Conservation (phyloP, 2,888 invertebrate species). For the Sinopyrophorus schimmeli region DNA sequence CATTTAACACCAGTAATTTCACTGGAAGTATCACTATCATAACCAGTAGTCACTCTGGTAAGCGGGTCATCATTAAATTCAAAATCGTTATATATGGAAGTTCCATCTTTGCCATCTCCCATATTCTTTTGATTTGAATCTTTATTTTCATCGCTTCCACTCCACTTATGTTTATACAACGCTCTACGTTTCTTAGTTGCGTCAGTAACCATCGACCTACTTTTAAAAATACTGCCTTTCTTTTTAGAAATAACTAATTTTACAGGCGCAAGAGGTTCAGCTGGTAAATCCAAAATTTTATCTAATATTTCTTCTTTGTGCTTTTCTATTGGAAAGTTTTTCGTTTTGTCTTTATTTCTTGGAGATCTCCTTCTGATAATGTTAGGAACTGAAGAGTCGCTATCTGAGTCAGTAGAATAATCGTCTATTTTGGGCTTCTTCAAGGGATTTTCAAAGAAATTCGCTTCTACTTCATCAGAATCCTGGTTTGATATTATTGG, state of each 20-base stretch:
- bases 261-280: constrained; percentile 63
- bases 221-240: constrained; percentile 89
- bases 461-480: constrained; percentile 36
- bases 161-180: constrained; percentile 88
- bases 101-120: constrained; percentile 32
- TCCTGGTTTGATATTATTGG: constrained; percentile 39
- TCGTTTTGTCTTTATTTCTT: constrained; percentile 39
- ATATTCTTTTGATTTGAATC: constrained; percentile 49
- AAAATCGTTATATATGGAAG: constrained; percentile 38
- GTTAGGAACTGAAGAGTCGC: constrained; percentile 41
- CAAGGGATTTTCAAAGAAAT: constrained; percentile 36
- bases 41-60: constrained; percentile 63
- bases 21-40: constrained; percentile 61
- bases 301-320: constrained; percentile 48
- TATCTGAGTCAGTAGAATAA: constrained; percentile 47
- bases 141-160: constrained; percentile 70
- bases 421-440: constrained; percentile 41
- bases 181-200: constrained; percentile 75
- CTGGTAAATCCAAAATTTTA: constrained; percentile 46
- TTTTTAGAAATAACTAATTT: constrained; percentile 78
- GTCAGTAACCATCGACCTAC: constrained; percentile 71
- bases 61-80: constrained; percentile 62
- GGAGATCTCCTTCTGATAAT: constrained; percentile 19
- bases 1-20: constrained; percentile 74
- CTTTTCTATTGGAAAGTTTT: constrained; percentile 25